A percentile compares a stretch with the other conserved stretches of the same genome.
Evolutionary conservation across 2,113 vertebrate genomes (phyloP).

Genomic region (Muntiacus muntjak): DNA sequence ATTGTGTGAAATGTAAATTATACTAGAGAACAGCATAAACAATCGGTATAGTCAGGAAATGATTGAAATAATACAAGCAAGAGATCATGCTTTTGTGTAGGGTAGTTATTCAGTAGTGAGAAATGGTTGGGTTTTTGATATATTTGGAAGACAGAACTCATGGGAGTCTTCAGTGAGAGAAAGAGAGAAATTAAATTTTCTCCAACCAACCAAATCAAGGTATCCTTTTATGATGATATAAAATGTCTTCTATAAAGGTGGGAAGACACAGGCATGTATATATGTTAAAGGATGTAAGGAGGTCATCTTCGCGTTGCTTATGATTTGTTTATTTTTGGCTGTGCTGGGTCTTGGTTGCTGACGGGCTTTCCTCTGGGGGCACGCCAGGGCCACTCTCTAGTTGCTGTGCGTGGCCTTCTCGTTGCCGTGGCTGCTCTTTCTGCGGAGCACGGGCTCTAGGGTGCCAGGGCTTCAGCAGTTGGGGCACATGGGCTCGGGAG

Average conservation of each 20-base stretch:
- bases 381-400: neutral
- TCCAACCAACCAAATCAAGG: neutral
- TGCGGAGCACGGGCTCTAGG: neutral
- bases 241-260: neutral
- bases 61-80: neutral
- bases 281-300: neutral
- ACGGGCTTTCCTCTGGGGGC: neutral
- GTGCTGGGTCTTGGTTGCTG: neutral
- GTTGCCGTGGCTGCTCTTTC: neutral
- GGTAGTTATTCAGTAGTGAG: neutral
- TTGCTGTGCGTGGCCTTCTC: neutral
- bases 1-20: neutral
- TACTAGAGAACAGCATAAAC: neutral
- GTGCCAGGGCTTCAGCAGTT: neutral
- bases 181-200: neutral
- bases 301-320: neutral
- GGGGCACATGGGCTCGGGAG: neutral
- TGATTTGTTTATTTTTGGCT: neutral
- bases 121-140: neutral
- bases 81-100: neutral
- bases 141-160: neutral
- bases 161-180: neutral
- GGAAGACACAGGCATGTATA: neutral
- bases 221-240: neutral
- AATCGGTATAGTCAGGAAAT: neutral